These are phyloP conservation scores for Cavia porcellus DNA, from an alignment of 2,113 vertebrate species.

Conservation along the genomic window DNA sequence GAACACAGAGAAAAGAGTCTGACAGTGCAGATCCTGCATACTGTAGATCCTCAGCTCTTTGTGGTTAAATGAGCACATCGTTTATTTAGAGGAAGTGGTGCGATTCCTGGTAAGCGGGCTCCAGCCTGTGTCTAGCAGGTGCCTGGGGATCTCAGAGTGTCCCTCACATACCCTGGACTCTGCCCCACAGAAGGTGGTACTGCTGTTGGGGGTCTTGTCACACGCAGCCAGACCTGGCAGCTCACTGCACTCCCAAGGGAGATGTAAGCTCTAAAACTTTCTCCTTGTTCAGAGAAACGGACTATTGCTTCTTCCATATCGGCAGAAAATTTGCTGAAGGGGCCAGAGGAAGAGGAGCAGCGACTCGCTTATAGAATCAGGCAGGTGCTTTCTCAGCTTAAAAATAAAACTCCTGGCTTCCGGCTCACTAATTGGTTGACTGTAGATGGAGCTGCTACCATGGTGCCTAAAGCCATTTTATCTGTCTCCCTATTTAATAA, in stretches of 20 bases:
- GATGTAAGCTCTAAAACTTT: rapidly evolving
- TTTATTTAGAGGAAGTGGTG: no score
- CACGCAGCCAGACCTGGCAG: neutral
- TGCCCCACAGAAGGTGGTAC: no score
- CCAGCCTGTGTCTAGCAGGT: neutral
- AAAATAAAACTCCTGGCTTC: neutral
- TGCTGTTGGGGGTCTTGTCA: neutral
- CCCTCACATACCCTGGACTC: no score
- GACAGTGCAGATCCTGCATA: neutral
- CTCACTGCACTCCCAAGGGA: rapidly evolving
- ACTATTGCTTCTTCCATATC: rapidly evolving
- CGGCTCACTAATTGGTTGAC: neutral
- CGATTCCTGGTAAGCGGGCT: neutral
- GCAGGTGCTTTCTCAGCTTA: neutral
- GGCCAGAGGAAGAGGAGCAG: neutral
- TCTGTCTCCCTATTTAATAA: neutral
- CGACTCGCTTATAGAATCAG: rapidly evolving
- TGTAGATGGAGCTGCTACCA: rapidly evolving
- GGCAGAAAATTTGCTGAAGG: neutral
- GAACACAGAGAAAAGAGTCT: no score
- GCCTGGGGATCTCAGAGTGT: no score
- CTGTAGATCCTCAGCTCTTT: neutral
- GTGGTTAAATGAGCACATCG: neutral
- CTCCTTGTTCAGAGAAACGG: neutral
- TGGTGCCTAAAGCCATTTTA: neutral